phyloP scores from a whole-genome alignment of 64 coral and sea anemone species.

The Orbicella faveolata region DNA sequence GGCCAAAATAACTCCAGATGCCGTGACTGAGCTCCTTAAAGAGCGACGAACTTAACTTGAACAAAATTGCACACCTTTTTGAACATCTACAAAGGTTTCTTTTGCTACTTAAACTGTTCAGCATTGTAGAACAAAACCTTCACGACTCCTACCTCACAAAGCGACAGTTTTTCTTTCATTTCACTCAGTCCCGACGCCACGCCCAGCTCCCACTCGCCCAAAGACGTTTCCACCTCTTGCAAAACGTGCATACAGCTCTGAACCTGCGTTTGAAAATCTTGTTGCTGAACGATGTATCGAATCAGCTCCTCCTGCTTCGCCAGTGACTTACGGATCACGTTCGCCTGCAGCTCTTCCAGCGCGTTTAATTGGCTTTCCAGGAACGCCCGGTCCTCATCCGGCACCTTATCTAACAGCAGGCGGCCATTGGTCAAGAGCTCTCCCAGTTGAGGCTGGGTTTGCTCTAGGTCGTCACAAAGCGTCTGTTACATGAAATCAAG shows the following conservation, averaged over 20 bases:
- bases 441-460: conserved; percentile 47
- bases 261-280: conserved; percentile 86
- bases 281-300: conserved; percentile 72
- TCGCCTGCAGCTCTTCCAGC: conserved; percentile 63
- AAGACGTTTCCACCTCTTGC: conserved; percentile 49
- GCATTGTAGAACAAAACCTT: background rate
- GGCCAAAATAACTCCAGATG: no score
- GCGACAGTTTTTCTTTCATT: conserved; percentile 66
- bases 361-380: conserved; percentile 64
- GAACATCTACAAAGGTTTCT: no score
- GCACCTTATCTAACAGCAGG: conserved; percentile 43
- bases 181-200: conserved; percentile 23
- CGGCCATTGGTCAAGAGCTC: conserved; percentile 52
- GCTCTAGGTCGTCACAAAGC: conserved; percentile 78
- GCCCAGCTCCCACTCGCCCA: conserved; percentile 41
- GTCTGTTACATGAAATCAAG: conserved; percentile 17
- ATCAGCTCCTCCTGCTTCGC: conserved; percentile 81
- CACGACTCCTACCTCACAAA: conserved; percentile 35
- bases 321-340: conserved; percentile 67
- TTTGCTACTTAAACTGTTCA: no score
- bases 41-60: no score
- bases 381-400: conserved; percentile 59
- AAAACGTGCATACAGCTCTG: conserved; percentile 82
- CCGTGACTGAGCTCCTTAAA: no score
- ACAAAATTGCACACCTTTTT: no score